Evolutionary conservation across 2,888 invertebrate species (phyloP).

Genomic region (Ptychoptera contaminata): DNA sequence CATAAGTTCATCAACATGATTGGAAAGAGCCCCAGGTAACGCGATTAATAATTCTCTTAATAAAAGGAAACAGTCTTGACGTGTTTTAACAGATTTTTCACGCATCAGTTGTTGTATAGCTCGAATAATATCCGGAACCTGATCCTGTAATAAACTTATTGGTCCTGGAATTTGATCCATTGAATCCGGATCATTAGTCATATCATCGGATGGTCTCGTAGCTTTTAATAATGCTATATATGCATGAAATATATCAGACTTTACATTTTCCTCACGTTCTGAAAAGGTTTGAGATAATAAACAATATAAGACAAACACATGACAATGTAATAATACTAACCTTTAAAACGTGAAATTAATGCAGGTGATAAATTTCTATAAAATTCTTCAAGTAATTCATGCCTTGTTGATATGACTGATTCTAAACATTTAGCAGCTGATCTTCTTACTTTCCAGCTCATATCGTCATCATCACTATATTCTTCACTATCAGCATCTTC

Average conservation of each 20-base stretch:
- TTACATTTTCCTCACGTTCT: conserved; percentile 98
- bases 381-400: conserved; percentile 79
- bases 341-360: conserved; percentile 83
- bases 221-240: conserved; percentile 86
- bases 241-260: conserved; percentile 93
- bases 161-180: conserved; percentile 62
- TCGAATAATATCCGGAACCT: conserved; percentile 63
- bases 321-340: conserved; percentile 28
- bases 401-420: conserved; percentile 82
- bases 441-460: conserved; percentile 97
- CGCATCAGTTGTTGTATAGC: conserved; percentile 79
- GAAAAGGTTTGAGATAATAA: conserved; percentile 14
- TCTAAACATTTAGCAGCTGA: conserved; percentile 96
- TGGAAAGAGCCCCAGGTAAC: conserved; percentile 73
- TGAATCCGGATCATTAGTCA: conserved; percentile 48
- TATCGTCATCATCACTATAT: conserved; percentile 98
- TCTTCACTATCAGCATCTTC: conserved; percentile 79
- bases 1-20: conserved; percentile 69
- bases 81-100: conserved; percentile 70
- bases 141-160: conserved; percentile 40
- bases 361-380: conserved; percentile 81
- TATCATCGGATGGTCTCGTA: conserved; percentile 56
- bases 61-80: conserved; percentile 83
- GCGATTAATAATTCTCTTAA: conserved; percentile 81
- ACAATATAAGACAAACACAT: neutral